Evolutionary conservation across 2,113 vertebrate genomes (phyloP).

Genomic region (Chrysochloris asiatica): DNA sequence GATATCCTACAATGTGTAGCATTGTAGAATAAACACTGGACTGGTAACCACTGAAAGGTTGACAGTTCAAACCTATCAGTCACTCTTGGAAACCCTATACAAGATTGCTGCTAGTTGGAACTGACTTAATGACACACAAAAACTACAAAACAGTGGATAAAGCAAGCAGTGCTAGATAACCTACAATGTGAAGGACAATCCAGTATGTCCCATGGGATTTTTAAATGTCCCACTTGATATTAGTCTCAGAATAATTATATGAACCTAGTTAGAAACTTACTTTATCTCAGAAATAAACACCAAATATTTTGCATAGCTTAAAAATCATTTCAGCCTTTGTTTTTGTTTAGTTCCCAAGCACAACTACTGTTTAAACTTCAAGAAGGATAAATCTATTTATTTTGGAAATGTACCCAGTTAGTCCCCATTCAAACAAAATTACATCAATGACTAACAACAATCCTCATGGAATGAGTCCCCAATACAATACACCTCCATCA

Average conservation of each 20-base stretch:
- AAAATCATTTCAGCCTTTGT: too few species aligned
- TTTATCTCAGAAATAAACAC: not conserved
- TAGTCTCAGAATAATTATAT: not conserved
- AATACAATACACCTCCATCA: not conserved
- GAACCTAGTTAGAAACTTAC: too few species aligned
- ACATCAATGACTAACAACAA: not conserved
- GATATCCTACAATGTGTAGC: not conserved
- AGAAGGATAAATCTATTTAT: not conserved
- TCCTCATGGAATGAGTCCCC: not conserved
- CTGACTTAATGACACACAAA: too few species aligned
- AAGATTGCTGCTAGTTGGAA: too few species aligned
- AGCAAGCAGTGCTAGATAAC: too few species aligned
- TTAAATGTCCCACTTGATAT: not conserved
- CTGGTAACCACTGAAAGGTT: too few species aligned
- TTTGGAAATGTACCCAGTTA: constrained; percentile 24
- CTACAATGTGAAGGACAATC: not conserved
- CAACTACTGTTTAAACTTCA: not conserved
- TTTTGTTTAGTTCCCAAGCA: not conserved
- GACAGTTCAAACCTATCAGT: too few species aligned
- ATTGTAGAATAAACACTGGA: too few species aligned
- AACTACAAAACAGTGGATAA: too few species aligned
- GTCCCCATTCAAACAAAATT: not conserved
- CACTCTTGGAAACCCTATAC: too few species aligned
- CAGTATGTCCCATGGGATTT: not conserved
- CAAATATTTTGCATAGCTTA: not conserved